Evolutionary conservation across 2,888 invertebrate species (phyloP).

Genomic region (Drosophila nigricruria): DNA sequence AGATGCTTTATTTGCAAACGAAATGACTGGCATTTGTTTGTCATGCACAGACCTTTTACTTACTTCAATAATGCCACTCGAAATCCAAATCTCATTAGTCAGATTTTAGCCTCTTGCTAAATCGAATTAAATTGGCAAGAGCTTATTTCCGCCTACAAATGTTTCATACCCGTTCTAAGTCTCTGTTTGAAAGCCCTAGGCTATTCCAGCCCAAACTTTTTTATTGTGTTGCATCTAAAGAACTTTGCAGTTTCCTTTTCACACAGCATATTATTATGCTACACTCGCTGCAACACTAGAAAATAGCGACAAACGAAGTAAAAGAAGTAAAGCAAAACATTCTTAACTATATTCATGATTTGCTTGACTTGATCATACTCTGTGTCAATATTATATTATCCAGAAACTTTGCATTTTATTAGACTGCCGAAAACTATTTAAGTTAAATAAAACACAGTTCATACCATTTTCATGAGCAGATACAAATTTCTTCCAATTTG

Average conservation of each 20-base stretch:
- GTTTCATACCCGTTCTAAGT: neutral
- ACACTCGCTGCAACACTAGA: constrained; percentile 24
- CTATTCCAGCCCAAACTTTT: constrained; percentile 7
- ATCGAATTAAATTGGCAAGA: neutral
- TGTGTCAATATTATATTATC: neutral
- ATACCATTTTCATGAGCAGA: neutral
- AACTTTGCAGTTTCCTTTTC: constrained; percentile 5
- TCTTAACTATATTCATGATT: neutral
- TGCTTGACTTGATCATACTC: neutral
- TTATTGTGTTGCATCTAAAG: constrained; percentile 13
- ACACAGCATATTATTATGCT: constrained; percentile 24
- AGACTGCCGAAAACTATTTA: neutral
- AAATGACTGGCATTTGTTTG: constrained; percentile 30
- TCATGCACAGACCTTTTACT: constrained; percentile 11
- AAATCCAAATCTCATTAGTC: constrained; percentile 12
- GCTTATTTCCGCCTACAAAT: constrained; percentile 3
- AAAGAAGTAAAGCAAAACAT: neutral
- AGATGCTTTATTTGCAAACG: constrained; percentile 25
- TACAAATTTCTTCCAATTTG: neutral
- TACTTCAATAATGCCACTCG: constrained; percentile 14
- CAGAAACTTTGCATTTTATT: neutral
- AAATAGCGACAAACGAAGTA: constrained; percentile 4
- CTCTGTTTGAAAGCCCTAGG: neutral
- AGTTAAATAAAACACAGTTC: neutral
- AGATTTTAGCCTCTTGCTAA: neutral